These are phyloP conservation scores for Tineola bisselliella DNA, from an alignment of 2,888 invertebrate species.

Conservation along the genomic window DNA sequence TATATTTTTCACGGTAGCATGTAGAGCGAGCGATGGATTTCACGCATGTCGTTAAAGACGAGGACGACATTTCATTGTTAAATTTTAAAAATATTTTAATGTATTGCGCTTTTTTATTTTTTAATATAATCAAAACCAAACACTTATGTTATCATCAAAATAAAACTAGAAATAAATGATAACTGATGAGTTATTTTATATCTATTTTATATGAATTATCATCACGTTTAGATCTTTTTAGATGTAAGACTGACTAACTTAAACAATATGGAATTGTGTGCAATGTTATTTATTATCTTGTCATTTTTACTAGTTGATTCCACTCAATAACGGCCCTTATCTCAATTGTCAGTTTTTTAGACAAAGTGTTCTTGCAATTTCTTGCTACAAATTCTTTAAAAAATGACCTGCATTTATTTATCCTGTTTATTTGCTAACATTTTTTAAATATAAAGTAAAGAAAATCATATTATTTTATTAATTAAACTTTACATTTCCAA, in stretches of 20 bases:
- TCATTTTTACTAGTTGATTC: background rate
- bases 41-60: background rate
- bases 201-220: background rate
- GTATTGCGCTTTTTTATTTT: background rate
- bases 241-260: background rate
- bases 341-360: background rate
- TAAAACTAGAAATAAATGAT: background rate
- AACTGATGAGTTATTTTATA: background rate
- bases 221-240: background rate
- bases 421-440: too few relatives aligned
- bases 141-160: background rate
- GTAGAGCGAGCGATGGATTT: background rate
- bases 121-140: background rate
- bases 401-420: background rate
- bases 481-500: too few relatives aligned
- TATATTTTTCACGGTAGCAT: background rate
- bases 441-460: too few relatives aligned
- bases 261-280: background rate
- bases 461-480: too few relatives aligned
- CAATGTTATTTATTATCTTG: background rate
- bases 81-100: background rate
- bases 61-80: background rate
- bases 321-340: background rate
- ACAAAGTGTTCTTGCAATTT: background rate
- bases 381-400: background rate